Base-by-base conservation (phyloP, 2,113 vertebrate species). In the Pollachius pollachius region DNA sequence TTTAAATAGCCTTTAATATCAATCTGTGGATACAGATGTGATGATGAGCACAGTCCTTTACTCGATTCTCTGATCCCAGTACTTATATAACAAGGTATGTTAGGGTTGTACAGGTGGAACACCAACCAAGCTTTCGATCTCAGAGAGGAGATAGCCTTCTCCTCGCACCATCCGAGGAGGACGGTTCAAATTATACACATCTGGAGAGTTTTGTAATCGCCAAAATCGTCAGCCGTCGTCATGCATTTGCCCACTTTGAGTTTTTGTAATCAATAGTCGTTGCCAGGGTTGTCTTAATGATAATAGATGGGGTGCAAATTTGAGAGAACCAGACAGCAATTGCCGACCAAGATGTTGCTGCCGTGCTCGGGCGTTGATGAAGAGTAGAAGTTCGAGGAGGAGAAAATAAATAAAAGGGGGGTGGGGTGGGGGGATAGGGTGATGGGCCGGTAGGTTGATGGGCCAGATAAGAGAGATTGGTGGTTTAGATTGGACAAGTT, bases 261-360 rank as follows among this genome's bases (percentile, higher is more conserved):
- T 48, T 7, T 48, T 48, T 9, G 12, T 48, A 9, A 57, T 57
- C 15, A 57, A 54, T 17, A n/a, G 54, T 6, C n/a, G 54, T n/a
- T 84, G 84, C 81, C 81, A 83, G 75, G 81, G 77, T 82, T 83
- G 87, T 89, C 84, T 87, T 82, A 87, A 82, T 82, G 72, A 78
- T 86, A 89, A 88, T 86, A 86, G 85, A 90, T 91, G 88, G 41
- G 41, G 12, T 48, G 87, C 85, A 91, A 80, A 82, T 71, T 57
- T 21, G 18, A 81, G 71, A 41, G 23, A 81, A 70, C 72, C 67
- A 69, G 76, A 84, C 70, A 80, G 80, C 86, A 83, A 87, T 75
- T 72, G 80, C 79, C 82, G 79, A 79, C 81, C 83, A 54, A 48
- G 62, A 80, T 66, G 15, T 68, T 76, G 82, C 41, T 17, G 54